A percentile compares a stretch with the other conserved stretches of the same genome.
phyloP scores from a whole-genome alignment of 2,888 invertebrate species.

The Nomada ferruginata region DNA sequence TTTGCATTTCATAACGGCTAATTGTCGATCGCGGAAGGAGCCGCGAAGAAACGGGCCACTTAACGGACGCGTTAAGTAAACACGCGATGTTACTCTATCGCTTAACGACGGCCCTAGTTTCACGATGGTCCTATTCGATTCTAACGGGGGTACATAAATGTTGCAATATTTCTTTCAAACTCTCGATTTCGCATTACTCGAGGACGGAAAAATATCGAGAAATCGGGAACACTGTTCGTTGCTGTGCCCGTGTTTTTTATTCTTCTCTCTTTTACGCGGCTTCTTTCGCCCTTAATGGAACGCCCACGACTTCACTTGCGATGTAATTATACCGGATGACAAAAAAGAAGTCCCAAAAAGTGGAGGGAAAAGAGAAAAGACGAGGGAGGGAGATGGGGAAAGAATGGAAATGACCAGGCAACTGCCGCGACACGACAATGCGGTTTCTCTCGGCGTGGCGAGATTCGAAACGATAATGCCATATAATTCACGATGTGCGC shows the following conservation, averaged over 20 bases:
- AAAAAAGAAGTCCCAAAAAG: not conserved
- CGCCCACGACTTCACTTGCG: conserved; percentile 24
- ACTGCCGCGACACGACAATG: conserved; percentile 18
- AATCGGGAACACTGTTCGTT: not conserved
- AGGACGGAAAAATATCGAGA: no score
- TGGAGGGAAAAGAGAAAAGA: not conserved
- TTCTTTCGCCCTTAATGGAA: conserved; percentile 15
- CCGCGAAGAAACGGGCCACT: conserved; percentile 38
- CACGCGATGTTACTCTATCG: conserved; percentile 40
- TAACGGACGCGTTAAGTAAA: conserved; percentile 33
- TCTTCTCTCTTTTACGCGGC: not conserved
- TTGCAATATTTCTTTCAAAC: no score
- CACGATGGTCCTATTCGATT: not conserved
- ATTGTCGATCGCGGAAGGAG: conserved; percentile 50
- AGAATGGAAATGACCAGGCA: not conserved
- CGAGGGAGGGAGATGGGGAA: not conserved
- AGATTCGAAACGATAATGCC: conserved; percentile 58
- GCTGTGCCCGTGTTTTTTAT: no score
- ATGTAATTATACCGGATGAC: conserved; percentile 25
- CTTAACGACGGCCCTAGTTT: conserved; percentile 2
- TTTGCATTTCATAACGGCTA: conserved; percentile 58
- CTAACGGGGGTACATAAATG: not conserved
- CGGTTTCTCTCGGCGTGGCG: conserved; percentile 37
- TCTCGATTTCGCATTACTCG: no score
- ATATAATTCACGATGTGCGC: conserved; percentile 50